Evolutionary conservation across 2,797 vertebrate genomes (phyloP), one percentile per base, ranked within the genome.

Genomic region (Argyrosomus regius): DNA sequence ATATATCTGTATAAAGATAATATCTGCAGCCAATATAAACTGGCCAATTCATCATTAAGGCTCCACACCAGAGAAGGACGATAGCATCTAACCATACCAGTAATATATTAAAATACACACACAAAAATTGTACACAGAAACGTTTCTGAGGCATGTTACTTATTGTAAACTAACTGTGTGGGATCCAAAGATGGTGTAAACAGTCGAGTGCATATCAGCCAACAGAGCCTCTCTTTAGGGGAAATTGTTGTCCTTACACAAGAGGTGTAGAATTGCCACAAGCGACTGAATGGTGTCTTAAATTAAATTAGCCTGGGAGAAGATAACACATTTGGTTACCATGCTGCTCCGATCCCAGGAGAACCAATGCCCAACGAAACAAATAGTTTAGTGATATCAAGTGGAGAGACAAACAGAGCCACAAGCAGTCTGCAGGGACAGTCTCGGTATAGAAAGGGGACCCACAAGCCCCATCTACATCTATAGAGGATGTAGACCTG

Each of bases 271-370:
- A 59, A 60, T 48, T 57, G 72, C 73, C 35, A 53, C 49, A 65
- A 81, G 12, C 3, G 2, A 65, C 56, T 64, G 18, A 72, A 78
- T 61, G n/a, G 52, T 14, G 5, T 72, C 50, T 77, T 69, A 53
- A 67, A 75, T 76, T 57, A 78, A 84, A 83, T 81, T 69, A 70
- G 67, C 63, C 48, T 24, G 14, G 26, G 78, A 72, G 26, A 61
- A 24, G 24, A 78, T 39, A 72, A 61, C 57, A 79, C 63, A 70
- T 79, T 61, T 65, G 72, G 64, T 53, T 70, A 48, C 49, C 68
- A 54, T 56, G 39, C 72, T 54, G 46, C 68, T 72, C 59, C 43
- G 20, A 16, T 73, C 59, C 50, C 63, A 35, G 20, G 58, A 76
- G 45, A 69, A 18, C 56, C 12, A 17, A 16, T 39, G 10, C 43